phyloP scores from a whole-genome alignment of 2,113 vertebrate genomes.

The Callocephalon fimbriatum region DNA sequence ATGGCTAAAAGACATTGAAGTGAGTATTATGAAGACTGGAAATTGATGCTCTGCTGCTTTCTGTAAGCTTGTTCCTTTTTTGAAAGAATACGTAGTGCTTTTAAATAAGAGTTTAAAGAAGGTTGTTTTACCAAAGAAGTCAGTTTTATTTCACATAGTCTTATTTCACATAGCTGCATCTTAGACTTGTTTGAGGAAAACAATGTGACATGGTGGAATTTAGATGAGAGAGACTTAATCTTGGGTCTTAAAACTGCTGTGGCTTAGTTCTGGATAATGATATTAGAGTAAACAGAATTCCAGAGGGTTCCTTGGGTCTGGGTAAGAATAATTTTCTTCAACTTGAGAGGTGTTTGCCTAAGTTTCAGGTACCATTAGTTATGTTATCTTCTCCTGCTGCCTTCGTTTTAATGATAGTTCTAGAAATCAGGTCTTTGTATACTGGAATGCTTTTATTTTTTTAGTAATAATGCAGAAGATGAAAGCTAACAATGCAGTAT shows the following conservation, averaged over 20 bases:
- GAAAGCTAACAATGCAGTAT: neutral
- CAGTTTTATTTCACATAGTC: neutral
- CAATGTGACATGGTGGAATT: neutral
- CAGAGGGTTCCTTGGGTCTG: neutral
- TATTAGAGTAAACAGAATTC: neutral
- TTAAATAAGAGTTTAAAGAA: neutral
- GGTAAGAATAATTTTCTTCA: neutral
- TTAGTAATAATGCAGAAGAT: neutral
- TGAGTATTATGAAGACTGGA: constrained; percentile 72
- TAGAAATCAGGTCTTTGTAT: neutral
- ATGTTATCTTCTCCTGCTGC: neutral
- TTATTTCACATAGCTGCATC: neutral
- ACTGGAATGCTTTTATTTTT: neutral
- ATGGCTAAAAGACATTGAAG: constrained; percentile 88
- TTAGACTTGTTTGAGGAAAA: neutral
- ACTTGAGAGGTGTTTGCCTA: neutral
- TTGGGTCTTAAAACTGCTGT: neutral
- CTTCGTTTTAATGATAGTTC: neutral
- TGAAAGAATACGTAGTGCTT: neutral
- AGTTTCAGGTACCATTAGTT: neutral
- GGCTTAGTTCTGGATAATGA: neutral
- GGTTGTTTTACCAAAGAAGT: neutral
- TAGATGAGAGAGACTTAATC: neutral
- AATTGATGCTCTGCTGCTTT: neutral
- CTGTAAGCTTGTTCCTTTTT: neutral